Evolutionary conservation across 2,888 invertebrate species (phyloP).

Genomic region (Nomada fucata): DNA sequence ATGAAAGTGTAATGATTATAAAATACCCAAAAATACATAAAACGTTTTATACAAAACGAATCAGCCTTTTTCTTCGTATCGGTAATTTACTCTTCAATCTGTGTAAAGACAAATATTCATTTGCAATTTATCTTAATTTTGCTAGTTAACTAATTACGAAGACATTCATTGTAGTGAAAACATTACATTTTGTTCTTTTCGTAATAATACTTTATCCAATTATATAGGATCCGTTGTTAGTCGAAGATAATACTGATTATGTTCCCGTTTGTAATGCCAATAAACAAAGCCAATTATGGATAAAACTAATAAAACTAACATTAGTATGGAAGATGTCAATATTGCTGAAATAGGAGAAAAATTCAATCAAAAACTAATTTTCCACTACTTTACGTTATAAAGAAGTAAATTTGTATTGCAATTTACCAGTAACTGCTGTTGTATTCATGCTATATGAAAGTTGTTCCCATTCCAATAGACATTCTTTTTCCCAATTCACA

Average conservation of each 20-base stretch:
- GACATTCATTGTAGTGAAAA: slow-evolving; percentile 22
- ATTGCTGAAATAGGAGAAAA: slow-evolving; percentile 74
- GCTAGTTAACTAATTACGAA: slow-evolving; percentile 32
- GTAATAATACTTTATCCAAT: slow-evolving; percentile 23
- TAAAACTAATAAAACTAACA: slow-evolving; percentile 76
- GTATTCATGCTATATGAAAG: slow-evolving; percentile 72
- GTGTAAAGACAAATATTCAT: slow-evolving; percentile 18
- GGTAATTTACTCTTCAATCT: not conserved
- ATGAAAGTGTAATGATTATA: slow-evolving; percentile 44
- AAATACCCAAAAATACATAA: slow-evolving; percentile 15
- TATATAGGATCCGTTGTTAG: slow-evolving; percentile 78
- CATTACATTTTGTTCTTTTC: not conserved
- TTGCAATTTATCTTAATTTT: slow-evolving; percentile 16
- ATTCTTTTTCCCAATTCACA: slow-evolving; percentile 89
- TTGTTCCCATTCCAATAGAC: slow-evolving; percentile 79
- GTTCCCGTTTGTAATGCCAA: slow-evolving; percentile 78
- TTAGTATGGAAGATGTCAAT: slow-evolving; percentile 76
- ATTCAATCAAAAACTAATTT: not conserved
- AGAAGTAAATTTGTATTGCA: not conserved
- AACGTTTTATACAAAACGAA: slow-evolving; percentile 10
- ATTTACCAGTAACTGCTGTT: slow-evolving; percentile 77
- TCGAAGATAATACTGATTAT: slow-evolving; percentile 80
- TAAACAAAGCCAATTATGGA: slow-evolving; percentile 78
- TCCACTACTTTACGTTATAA: slow-evolving; percentile 4
- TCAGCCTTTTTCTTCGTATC: slow-evolving; percentile 17